Conservation (phyloP, 2,888 invertebrate species). For the Drosophila vallismaia region DNA sequence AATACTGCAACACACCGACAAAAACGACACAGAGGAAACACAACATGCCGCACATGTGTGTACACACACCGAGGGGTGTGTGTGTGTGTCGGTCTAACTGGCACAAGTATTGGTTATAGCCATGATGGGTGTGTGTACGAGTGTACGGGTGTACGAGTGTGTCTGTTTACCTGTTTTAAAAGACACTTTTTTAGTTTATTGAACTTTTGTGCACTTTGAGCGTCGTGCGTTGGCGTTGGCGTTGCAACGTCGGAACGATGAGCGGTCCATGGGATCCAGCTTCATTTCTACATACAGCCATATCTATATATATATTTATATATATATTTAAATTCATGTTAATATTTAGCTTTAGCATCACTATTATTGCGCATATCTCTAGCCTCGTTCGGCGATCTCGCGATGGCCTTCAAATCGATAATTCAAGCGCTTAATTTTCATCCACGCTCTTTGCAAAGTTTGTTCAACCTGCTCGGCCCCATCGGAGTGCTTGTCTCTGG, state of each 20-base stretch:
- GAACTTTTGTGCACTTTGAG: constrained; percentile 75
- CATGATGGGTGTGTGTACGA: constrained; percentile 11
- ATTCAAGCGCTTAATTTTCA: constrained; percentile 78
- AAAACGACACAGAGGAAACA: background rate
- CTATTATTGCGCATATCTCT: constrained; percentile 63
- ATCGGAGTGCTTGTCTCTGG: background rate
- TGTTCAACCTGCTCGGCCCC: constrained; percentile 76
- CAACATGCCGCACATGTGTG: constrained; percentile 23
- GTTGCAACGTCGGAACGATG: constrained; percentile 9
- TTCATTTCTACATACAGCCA: constrained; percentile 19
- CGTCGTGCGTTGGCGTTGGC: constrained; percentile 57
- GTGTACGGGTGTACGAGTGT: constrained; percentile 34
- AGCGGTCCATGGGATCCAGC: constrained; percentile 12
- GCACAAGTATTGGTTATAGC: constrained; percentile 1
- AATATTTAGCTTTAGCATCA: constrained; percentile 1
- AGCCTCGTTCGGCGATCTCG: constrained; percentile 71
- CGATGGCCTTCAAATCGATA: constrained; percentile 82
- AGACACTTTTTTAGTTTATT: constrained; percentile 75
- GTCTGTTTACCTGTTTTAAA: constrained; percentile 63
- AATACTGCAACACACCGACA: background rate
- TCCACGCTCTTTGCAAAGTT: constrained; percentile 75
- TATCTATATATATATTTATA: background rate
- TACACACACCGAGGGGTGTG: constrained; percentile 17
- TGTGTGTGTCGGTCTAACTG: constrained; percentile 14
- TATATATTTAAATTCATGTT: background rate